A percentile compares a stretch with the other conserved stretches of the same genome.
These are phyloP conservation scores for Dipus sagitta DNA, from an alignment of 2,797 vertebrate species.

Conservation along the genomic window DNA sequence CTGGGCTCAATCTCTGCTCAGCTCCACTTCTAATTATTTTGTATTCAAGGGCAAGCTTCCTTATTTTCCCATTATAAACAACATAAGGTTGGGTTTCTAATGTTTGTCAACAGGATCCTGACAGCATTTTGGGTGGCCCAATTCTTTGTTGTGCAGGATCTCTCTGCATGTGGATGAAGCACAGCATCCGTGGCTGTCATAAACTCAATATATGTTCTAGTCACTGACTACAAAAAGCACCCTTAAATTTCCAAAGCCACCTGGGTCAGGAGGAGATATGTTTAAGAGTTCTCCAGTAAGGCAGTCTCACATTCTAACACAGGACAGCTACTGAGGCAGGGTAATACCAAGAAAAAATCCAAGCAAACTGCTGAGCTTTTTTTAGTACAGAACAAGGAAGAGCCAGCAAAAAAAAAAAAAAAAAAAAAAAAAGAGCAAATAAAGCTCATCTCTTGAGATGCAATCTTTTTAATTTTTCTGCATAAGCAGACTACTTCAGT, in stretches of 20 bases:
- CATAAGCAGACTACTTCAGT: conserved; percentile 41
- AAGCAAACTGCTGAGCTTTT: background rate
- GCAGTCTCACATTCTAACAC: conserved; percentile 21
- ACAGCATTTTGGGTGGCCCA: background rate
- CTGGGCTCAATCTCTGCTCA: background rate
- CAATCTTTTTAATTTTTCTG: conserved; percentile 31
- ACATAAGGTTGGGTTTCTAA: background rate
- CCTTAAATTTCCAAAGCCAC: background rate
- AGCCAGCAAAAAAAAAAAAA: conserved; percentile 16
- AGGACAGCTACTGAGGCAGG: background rate
- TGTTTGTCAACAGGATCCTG: background rate
- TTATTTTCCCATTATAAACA: background rate
- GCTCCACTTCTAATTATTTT: background rate
- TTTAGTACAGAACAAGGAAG: conserved; percentile 3
- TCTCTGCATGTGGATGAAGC: background rate
- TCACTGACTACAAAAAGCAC: background rate
- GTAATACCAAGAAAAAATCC: background rate
- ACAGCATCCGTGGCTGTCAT: background rate
- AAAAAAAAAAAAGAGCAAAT: background rate
- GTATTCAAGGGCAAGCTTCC: background rate
- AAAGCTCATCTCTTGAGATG: background rate
- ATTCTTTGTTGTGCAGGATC: background rate
- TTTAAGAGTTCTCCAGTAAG: conserved; percentile 13
- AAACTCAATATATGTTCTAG: background rate
- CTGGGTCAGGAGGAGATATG: background rate